Conservation (phyloP, 2,888 invertebrate genomes). For the Meta bourneti region DNA sequence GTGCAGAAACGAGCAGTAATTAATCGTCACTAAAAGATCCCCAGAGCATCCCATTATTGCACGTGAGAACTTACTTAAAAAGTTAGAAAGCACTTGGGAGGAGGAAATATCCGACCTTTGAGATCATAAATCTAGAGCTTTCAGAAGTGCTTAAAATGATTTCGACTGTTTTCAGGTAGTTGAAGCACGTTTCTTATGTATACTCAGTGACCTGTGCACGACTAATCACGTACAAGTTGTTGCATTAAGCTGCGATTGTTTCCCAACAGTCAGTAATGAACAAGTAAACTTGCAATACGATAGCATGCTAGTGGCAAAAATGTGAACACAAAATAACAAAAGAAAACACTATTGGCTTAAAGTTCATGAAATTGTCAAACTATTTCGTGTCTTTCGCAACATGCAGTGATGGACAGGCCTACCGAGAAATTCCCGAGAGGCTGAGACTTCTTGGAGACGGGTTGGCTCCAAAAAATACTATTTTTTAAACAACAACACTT, state of each 20-base stretch:
- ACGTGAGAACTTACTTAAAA: constrained; percentile 65
- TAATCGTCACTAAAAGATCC: constrained; percentile 52
- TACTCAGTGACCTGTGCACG: background rate
- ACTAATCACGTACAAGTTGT: constrained; percentile 15
- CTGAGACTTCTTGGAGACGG: too few relatives aligned
- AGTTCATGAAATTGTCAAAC: too few relatives aligned
- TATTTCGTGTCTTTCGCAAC: too few relatives aligned
- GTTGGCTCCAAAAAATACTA: too few relatives aligned
- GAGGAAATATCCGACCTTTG: constrained; percentile 56
- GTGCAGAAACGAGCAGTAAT: constrained; percentile 50
- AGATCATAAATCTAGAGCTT: constrained; percentile 57
- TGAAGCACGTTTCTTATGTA: constrained; percentile 12
- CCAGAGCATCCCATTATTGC: constrained; percentile 33
- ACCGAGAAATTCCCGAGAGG: too few relatives aligned
- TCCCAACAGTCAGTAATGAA: background rate
- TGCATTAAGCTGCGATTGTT: background rate
- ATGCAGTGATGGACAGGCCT: too few relatives aligned
- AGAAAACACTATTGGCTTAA: too few relatives aligned
- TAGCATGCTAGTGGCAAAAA: too few relatives aligned
- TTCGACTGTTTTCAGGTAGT: constrained; percentile 33
- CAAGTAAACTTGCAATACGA: background rate
- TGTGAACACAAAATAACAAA: too few relatives aligned
- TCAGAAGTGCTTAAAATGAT: constrained; percentile 8
- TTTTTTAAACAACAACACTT: too few relatives aligned
- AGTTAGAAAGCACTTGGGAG: constrained; percentile 59